Base-by-base conservation (phyloP, 1,140 invertebrate species). In the Caenorhabditis tropicalis region DNA sequence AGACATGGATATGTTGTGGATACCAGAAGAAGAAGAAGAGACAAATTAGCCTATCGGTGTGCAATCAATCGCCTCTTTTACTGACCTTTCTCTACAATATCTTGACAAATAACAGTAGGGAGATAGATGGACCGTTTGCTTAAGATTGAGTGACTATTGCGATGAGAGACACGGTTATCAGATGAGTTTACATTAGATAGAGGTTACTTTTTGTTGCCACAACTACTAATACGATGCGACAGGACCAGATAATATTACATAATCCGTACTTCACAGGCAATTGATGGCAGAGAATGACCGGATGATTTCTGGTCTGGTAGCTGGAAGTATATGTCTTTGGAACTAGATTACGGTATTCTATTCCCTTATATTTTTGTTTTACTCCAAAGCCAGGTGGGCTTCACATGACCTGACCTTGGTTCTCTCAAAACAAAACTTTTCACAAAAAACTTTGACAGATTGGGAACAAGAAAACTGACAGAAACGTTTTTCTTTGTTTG, bases 151-250 rank as follows among this genome's bases (percentile, higher is more conserved):
- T 70, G 60, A 70, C 12, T 58, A 4, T 70, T 70, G 60, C 60
- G 33, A 70, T 31, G 19, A 4, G 24, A 33, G 60, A 70, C 60
- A 70, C 31, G 60, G 60, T 70, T 70, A 70, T 70, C 60, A 70
- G 60, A 70, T 70, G 39, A 39, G 60, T 70, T 70, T 70, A 70
- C 60, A n/a, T n/a, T n/a, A n/a, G n/a, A 70, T 70, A 70, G 60
- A 70, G 19, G 33, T 58, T 58, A 58, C 24, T n/a, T 58, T 9
- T n/a, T 53, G 49, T 29, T 58, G 53, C 53, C 53, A 58, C 53
- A 15, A 58, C 21, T 58, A 58, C 49, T 53, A 29, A 29, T 58
- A 29, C 29, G 53, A 51, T 51, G 49, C 19, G 49, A n/a, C n/a
- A 21, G 21, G 49, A 21, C 49, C n/a, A n/a, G n/a, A n/a, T 51